Percentiles rank a stretch among this genome's conserved stretches.
These are phyloP conservation scores for Hyperopisus bebe DNA, from an alignment of 2,113 vertebrate species.

Conservation along the genomic window DNA sequence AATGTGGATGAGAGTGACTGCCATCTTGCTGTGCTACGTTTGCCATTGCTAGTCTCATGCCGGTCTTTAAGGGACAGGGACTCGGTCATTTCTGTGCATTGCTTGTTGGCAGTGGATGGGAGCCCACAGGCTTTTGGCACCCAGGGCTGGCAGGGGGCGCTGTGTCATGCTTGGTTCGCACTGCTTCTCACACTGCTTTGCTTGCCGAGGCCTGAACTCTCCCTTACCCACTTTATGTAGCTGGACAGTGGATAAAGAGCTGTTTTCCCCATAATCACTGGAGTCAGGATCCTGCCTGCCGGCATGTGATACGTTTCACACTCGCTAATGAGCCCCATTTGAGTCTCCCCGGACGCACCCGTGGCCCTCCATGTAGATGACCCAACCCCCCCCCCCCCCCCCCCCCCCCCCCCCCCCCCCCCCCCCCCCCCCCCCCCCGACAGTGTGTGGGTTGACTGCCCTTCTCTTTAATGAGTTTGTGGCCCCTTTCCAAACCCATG, in stretches of 20 bases:
- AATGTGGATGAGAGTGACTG: background rate
- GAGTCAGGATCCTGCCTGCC: background rate
- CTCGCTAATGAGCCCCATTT: background rate
- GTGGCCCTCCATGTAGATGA: background rate
- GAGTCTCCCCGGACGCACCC: background rate
- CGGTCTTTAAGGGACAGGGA: background rate
- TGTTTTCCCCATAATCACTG: background rate
- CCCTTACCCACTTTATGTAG: background rate
- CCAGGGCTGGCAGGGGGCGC: background rate
- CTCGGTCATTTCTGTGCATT: background rate
- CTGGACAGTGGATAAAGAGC: background rate
- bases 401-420: background rate
- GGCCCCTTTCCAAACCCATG: background rate
- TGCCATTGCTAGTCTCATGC: background rate
- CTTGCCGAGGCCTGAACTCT: background rate
- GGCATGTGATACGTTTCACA: background rate
- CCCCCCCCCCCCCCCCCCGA: background rate
- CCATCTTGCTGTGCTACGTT: background rate
- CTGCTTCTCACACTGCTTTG: background rate
- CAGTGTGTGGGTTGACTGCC: background rate
- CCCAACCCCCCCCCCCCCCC: background rate
- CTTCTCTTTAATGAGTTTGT: background rate
- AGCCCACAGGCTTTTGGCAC: background rate
- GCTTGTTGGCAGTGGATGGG: background rate
- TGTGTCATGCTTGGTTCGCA: background rate